Evolutionary conservation across 2,888 invertebrate genomes (phyloP).

Genomic region (Neoscelio sp.): DNA sequence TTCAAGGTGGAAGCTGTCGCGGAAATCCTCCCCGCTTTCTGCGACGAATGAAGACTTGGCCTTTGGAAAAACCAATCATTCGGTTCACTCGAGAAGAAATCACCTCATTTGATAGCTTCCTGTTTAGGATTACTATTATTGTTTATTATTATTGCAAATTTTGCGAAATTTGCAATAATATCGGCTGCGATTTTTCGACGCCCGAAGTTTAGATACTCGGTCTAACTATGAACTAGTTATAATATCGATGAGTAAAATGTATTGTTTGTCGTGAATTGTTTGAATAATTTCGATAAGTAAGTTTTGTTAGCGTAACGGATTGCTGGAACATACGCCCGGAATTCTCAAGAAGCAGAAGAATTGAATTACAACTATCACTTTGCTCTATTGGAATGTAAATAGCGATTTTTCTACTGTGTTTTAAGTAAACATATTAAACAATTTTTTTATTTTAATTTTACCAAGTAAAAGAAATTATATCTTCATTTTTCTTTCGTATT

Average conservation of each 20-base stretch:
- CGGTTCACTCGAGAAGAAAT: slow-evolving; percentile 38
- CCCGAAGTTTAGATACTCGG: too few species aligned
- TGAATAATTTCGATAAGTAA: slow-evolving; percentile 3
- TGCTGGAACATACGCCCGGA: not conserved
- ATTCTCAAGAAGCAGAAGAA: not conserved
- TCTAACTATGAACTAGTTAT: too few species aligned
- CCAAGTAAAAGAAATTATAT: too few species aligned
- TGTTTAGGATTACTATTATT: slow-evolving; percentile 20
- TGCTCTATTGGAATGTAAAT: not conserved
- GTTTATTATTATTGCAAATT: not conserved
- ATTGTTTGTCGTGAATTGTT: slow-evolving; percentile 12
- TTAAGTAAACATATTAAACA: too few species aligned
- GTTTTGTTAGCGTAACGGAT: slow-evolving; percentile 2
- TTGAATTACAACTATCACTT: slow-evolving; percentile 2
- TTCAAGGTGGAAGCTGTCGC: slow-evolving; percentile 13
- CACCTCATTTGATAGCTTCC: slow-evolving; percentile 15
- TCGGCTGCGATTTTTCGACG: too few species aligned
- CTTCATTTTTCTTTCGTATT: too few species aligned
- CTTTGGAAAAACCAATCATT: slow-evolving; percentile 39
- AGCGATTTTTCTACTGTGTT: too few species aligned
- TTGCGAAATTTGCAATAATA: too few species aligned
- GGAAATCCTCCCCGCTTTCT: slow-evolving; percentile 15
- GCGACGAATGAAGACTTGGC: not conserved
- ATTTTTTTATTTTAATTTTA: too few species aligned
- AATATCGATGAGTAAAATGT: not conserved